Percentiles rank a stretch among this genome's conserved stretches.
Conservation (phyloP, 2,797 vertebrate genomes). For the Phyllotis vaccarum region DNA sequence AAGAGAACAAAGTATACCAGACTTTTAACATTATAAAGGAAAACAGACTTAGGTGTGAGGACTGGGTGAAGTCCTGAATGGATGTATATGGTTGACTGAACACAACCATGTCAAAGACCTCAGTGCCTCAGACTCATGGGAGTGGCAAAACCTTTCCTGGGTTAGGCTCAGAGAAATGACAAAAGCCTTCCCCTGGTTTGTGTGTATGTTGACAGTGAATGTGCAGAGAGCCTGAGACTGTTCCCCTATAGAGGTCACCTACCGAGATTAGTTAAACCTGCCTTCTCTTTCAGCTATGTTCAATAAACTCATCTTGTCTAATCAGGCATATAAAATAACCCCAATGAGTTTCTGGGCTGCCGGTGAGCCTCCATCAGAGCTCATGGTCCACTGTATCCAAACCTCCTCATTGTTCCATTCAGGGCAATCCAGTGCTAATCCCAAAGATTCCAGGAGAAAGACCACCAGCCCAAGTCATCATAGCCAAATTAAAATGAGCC, state of each 20-base stretch:
- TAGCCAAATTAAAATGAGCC: neutral
- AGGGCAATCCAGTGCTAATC: neutral
- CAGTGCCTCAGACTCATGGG: neutral
- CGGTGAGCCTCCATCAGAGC: neutral
- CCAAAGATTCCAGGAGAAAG: too few species aligned
- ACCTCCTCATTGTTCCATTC: neutral
- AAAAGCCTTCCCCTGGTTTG: neutral
- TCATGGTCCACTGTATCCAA: neutral
- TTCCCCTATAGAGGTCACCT: too few species aligned
- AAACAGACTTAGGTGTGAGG: neutral
- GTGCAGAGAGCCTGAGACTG: neutral
- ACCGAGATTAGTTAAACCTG: neutral
- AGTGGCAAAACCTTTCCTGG: neutral
- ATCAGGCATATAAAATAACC: neutral
- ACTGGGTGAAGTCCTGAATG: neutral
- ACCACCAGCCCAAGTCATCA: too few species aligned
- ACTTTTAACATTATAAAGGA: neutral
- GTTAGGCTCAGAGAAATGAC: neutral
- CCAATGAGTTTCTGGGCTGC: too few species aligned
- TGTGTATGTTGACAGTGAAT: neutral
- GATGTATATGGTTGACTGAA: neutral
- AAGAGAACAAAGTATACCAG: slow-evolving; percentile 47
- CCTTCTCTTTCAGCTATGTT: neutral
- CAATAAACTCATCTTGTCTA: neutral
- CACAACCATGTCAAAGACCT: neutral